These are phyloP conservation scores for Drosophila limbata DNA, from an alignment of 2,888 invertebrate genomes.

Conservation along the genomic window DNA sequence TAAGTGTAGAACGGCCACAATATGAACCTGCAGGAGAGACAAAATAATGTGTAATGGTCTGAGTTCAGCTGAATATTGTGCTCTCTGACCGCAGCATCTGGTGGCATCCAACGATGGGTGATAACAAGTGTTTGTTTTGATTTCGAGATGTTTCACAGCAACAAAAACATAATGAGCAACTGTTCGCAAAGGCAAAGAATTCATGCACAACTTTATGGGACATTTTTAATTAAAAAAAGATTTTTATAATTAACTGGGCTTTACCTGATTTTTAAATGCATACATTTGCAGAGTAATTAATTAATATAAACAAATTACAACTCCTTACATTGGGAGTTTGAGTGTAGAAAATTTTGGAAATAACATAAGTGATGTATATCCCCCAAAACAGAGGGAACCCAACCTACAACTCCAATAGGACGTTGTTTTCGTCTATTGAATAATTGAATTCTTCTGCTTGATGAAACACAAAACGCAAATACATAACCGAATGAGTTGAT, in stretches of 20 bases:
- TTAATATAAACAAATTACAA: background rate
- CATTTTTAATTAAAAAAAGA: background rate
- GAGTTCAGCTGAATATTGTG: conserved; percentile 3
- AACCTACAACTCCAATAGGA: conserved; percentile 23
- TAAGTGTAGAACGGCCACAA: conserved; percentile 69
- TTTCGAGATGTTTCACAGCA: conserved; percentile 58
- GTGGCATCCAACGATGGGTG: conserved; percentile 37
- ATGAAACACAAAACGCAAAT: conserved; percentile 63
- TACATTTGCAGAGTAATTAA: background rate
- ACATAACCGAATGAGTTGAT: conserved; percentile 70
- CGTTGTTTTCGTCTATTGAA: conserved; percentile 59
- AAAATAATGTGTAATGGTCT: background rate
- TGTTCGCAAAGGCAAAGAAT: background rate
- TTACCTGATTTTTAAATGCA: background rate
- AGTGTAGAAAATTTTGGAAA: background rate
- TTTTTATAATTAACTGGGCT: background rate
- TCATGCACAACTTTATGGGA: background rate
- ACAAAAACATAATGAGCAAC: conserved; percentile 43
- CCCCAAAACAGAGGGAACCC: conserved; percentile 1
- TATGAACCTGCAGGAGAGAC: conserved; percentile 54
- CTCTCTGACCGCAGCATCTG: conserved; percentile 12
- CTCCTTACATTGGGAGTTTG: background rate
- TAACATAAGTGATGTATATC: background rate
- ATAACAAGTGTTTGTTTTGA: conserved; percentile 68
- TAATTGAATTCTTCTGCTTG: conserved; percentile 81